Evolutionary conservation across 2,113 vertebrate species (phyloP).

Genomic region (Manacus vitellinus): DNA sequence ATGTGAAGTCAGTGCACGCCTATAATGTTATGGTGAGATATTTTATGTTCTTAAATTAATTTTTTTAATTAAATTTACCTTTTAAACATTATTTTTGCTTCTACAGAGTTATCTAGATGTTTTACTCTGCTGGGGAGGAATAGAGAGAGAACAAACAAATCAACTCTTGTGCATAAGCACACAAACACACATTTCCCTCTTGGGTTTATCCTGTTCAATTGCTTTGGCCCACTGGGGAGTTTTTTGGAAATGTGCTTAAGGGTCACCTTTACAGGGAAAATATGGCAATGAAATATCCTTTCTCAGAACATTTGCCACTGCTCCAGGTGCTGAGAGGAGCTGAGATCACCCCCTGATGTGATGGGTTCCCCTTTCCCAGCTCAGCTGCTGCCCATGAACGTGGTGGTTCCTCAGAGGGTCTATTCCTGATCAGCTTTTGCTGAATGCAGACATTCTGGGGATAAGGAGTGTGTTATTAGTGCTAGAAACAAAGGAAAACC

Average conservation of each 20-base stretch:
- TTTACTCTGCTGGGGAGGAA: neutral
- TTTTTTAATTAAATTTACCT: neutral
- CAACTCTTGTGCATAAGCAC: neutral
- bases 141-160: neutral
- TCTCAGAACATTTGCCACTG: neutral
- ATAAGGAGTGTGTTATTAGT: accelerated
- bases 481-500: neutral
- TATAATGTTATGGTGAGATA: neutral
- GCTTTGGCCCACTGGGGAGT: neutral
- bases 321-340: neutral
- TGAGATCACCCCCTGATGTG: neutral
- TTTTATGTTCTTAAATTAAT: neutral
- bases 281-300: neutral
- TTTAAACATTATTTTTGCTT: neutral
- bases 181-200: neutral
- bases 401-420: accelerated
- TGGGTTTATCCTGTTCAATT: neutral
- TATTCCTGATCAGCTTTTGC: neutral
- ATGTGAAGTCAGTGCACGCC: neutral
- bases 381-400: neutral
- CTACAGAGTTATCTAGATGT: neutral
- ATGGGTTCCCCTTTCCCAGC: neutral
- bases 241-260: neutral
- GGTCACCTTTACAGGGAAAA: neutral
- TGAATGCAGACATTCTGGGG: neutral